These are phyloP conservation scores for Rhingia campestris DNA, from an alignment of 2,888 invertebrate genomes.

Conservation along the genomic window DNA sequence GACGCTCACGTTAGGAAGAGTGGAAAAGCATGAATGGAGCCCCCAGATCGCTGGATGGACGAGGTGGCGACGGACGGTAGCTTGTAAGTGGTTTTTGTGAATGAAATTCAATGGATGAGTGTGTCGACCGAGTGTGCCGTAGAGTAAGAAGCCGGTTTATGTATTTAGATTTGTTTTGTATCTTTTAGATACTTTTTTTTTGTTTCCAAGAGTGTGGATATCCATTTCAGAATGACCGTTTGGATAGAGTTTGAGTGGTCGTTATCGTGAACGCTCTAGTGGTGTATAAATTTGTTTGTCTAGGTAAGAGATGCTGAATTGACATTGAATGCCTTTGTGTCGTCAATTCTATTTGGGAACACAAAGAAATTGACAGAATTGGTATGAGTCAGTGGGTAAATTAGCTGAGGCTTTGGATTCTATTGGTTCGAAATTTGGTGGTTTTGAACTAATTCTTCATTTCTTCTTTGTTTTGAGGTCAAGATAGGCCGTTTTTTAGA, in stretches of 20 bases:
- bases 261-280: conserved; percentile 26
- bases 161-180: not conserved
- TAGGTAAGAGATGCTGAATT: conserved; percentile 1
- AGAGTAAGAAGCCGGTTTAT: conserved; percentile 64
- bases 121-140: conserved; percentile 7
- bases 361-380: not conserved
- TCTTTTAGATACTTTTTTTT: not conserved
- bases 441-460: not conserved
- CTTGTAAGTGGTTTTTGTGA: conserved; percentile 68
- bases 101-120: conserved; percentile 63
- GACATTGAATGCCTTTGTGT: not conserved
- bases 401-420: not conserved
- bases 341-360: conserved; percentile 10
- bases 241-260: conserved; percentile 53
- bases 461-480: no score
- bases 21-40: conserved; percentile 61
- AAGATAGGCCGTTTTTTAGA: no score
- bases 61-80: not conserved
- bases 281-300: conserved; percentile 50
- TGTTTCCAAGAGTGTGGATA: conserved; percentile 28
- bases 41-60: not conserved
- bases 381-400: conserved; percentile 38
- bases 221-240: conserved; percentile 52
- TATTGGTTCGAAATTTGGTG: not conserved
- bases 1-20: conserved; percentile 56